A percentile compares a stretch with the other conserved stretches of the same genome.
Evolutionary conservation across 2,113 vertebrate species (phyloP).

Genomic region (Psittacara wagleri): DNA sequence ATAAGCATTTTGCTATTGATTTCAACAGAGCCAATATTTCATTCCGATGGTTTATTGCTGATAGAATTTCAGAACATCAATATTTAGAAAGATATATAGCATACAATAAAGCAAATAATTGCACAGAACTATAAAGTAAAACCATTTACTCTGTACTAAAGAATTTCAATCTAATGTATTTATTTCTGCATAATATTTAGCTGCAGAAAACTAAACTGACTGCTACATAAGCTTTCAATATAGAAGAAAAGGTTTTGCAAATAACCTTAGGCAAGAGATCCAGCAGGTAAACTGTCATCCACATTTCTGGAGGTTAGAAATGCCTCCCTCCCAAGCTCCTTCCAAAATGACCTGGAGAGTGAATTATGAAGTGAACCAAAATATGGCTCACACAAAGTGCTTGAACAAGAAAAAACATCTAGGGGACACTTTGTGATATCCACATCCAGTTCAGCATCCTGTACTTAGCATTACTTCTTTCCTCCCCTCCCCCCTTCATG

Average conservation of each 20-base stretch:
- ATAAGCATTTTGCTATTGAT: slow-evolving; percentile 34
- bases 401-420: background rate
- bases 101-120: background rate
- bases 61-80: slow-evolving; percentile 20
- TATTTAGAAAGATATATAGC: slow-evolving; percentile 12
- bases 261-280: background rate
- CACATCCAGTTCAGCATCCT: background rate
- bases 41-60: slow-evolving; percentile 6
- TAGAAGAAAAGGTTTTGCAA: background rate
- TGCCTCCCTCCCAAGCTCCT: background rate
- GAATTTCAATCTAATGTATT: background rate
- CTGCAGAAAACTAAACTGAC: background rate
- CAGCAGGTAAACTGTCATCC: background rate
- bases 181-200: slow-evolving; percentile 8
- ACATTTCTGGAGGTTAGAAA: background rate
- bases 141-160: slow-evolving; percentile 4
- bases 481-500: no score
- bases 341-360: background rate
- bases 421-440: background rate
- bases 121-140: background rate
- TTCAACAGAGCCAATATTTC: background rate
- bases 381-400: background rate
- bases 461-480: background rate
- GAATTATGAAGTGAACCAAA: background rate
- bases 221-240: background rate